These are phyloP conservation scores for Vombatus ursinus DNA, from an alignment of 2,113 vertebrate genomes.

Conservation along the genomic window DNA sequence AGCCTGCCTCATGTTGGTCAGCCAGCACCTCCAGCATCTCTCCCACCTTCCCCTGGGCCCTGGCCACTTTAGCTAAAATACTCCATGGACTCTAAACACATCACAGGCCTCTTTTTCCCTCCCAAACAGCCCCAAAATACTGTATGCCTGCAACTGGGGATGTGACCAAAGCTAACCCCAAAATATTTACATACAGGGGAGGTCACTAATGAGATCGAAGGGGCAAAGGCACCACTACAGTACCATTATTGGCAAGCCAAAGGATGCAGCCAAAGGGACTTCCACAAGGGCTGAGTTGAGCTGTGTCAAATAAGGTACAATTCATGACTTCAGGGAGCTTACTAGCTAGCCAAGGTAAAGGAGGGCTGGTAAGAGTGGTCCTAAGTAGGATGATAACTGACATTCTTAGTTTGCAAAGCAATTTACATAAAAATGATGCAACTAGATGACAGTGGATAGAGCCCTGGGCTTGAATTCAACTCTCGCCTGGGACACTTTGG, in stretches of 20 bases:
- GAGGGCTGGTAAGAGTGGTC: not conserved
- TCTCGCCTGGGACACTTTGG: not conserved
- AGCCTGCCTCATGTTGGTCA: not conserved
- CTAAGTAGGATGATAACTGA: not conserved
- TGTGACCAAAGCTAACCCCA: not conserved
- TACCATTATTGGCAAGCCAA: not conserved
- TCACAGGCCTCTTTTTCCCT: not conserved
- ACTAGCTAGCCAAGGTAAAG: not conserved
- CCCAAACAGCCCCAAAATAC: not conserved
- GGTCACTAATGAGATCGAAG: not conserved
- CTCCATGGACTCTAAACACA: not conserved
- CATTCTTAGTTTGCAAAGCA: not conserved
- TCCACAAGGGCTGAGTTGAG: not conserved
- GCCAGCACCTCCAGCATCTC: not conserved
- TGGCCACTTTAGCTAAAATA: not conserved
- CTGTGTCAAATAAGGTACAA: not conserved
- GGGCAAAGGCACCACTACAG: not conserved
- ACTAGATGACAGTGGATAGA: not conserved
- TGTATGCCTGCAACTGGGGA: not conserved
- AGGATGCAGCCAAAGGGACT: not conserved
- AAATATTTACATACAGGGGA: not conserved
- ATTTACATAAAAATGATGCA: not conserved
- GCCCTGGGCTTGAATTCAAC: not conserved
- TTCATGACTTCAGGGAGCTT: not conserved
- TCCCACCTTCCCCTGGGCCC: not conserved